Evolutionary conservation across 2,888 invertebrate genomes (phyloP).

Genomic region (Pseudolycoriella hygida): DNA sequence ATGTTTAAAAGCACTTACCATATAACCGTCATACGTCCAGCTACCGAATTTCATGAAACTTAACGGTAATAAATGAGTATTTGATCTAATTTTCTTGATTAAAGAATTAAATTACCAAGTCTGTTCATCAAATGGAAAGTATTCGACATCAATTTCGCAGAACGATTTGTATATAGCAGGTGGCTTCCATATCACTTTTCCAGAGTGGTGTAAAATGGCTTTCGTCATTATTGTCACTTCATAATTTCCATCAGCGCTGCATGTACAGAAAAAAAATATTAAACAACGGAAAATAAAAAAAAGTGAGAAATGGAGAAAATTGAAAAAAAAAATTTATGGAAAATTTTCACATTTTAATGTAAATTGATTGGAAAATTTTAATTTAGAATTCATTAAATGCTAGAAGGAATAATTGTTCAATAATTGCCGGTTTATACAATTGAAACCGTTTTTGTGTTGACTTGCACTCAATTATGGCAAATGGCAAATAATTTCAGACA

Average conservation of each 20-base stretch:
- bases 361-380: too few relatives aligned
- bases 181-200: constrained; percentile 92
- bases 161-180: constrained; percentile 98
- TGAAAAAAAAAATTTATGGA: too few relatives aligned
- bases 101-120: constrained; percentile 83
- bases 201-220: constrained; percentile 83
- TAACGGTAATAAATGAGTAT: neutral
- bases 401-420: too few relatives aligned
- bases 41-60: constrained; percentile 82
- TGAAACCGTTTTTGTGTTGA: too few relatives aligned
- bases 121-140: constrained; percentile 89
- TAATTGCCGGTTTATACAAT: too few relatives aligned
- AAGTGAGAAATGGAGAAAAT: neutral
- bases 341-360: too few relatives aligned
- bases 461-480: too few relatives aligned
- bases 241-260: constrained; percentile 93
- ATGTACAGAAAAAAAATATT: constrained; percentile 7
- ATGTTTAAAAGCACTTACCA: constrained; percentile 59
- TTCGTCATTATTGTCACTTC: constrained; percentile 97
- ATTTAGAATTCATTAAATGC: too few relatives aligned
- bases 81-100: constrained; percentile 46
- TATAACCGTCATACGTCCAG: constrained; percentile 89
- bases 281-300: constrained; percentile 11
- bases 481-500: too few relatives aligned
- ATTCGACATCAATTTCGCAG: constrained; percentile 88